Evolutionary conservation across 2,113 vertebrate genomes (phyloP).

Genomic region (Hiodon alosoides): DNA sequence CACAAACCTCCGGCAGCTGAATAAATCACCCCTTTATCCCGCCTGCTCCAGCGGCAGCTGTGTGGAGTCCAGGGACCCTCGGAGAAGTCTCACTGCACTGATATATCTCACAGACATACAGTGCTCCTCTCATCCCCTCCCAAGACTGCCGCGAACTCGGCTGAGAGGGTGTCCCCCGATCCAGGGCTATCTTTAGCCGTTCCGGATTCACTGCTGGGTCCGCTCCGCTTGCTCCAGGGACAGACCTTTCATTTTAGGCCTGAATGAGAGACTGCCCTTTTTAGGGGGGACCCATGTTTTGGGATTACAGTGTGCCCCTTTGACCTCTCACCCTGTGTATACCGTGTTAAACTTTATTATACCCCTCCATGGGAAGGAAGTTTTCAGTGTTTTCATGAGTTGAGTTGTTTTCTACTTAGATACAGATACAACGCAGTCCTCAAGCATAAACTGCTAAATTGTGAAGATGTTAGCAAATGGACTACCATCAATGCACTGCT

Average conservation of each 20-base stretch:
- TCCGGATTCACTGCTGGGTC: slow-evolving; percentile 15
- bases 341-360: too few relatives aligned
- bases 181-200: slow-evolving; percentile 21
- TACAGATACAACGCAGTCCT: too few relatives aligned
- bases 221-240: slow-evolving; percentile 34
- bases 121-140: slow-evolving; percentile 40
- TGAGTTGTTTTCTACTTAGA: too few relatives aligned
- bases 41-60: slow-evolving; percentile 22
- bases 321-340: not conserved
- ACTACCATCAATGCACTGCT: too few relatives aligned
- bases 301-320: not conserved
- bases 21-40: slow-evolving; percentile 38
- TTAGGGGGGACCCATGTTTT: not conserved
- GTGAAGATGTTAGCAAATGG: too few relatives aligned
- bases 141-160: slow-evolving; percentile 23
- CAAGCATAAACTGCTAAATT: too few relatives aligned
- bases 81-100: slow-evolving; percentile 29
- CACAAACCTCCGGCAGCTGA: slow-evolving; percentile 19
- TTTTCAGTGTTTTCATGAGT: too few relatives aligned
- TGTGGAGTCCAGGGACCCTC: slow-evolving; percentile 7
- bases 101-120: slow-evolving; percentile 37
- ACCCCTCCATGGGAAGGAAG: too few relatives aligned
- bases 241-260: not conserved
- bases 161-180: slow-evolving; percentile 1
- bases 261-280: slow-evolving; percentile 5